phyloP scores from a whole-genome alignment of 2,888 invertebrate species.

The Petrolisthes manimaculis region DNA sequence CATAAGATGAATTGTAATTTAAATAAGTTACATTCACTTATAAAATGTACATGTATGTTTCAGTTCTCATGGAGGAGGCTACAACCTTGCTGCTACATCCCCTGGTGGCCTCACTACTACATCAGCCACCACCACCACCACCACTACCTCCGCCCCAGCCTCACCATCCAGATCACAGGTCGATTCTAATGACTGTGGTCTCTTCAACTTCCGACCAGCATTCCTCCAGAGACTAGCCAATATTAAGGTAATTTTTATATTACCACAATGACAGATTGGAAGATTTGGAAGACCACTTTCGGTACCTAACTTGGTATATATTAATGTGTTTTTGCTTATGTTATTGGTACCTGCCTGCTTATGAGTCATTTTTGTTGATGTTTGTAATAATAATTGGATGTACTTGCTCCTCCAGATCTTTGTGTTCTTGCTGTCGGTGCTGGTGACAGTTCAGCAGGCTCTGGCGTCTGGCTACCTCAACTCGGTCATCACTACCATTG shows the following conservation, averaged over 20 bases:
- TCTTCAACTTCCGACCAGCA: constrained; percentile 85
- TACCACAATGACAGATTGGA: neutral
- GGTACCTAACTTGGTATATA: neutral
- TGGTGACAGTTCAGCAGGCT: constrained; percentile 91
- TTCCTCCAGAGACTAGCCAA: constrained; percentile 89
- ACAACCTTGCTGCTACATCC: neutral
- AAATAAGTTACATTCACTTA: neutral
- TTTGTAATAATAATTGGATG: neutral
- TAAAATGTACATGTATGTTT: neutral
- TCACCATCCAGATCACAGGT: constrained; percentile 33
- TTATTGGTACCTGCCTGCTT: neutral
- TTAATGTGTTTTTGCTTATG: neutral
- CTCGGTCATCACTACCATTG: constrained; percentile 96
- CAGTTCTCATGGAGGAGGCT: constrained; percentile 33
- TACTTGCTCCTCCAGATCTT: constrained; percentile 77
- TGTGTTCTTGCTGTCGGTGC: constrained; percentile 87
- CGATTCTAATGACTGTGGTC: constrained; percentile 87
- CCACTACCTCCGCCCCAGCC: constrained; percentile 23
- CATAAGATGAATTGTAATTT: neutral
- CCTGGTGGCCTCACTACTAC: constrained; percentile 12
- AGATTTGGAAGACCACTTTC: neutral
- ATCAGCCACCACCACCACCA: constrained; percentile 27
- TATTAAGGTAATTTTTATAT: constrained; percentile 78
- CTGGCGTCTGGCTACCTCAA: constrained; percentile 92
- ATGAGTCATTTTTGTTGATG: neutral